Evolutionary conservation across 2,113 vertebrate species (phyloP), one percentile per base, ranked within the genome.

Genomic region (Nothobranchius furzeri): DNA sequence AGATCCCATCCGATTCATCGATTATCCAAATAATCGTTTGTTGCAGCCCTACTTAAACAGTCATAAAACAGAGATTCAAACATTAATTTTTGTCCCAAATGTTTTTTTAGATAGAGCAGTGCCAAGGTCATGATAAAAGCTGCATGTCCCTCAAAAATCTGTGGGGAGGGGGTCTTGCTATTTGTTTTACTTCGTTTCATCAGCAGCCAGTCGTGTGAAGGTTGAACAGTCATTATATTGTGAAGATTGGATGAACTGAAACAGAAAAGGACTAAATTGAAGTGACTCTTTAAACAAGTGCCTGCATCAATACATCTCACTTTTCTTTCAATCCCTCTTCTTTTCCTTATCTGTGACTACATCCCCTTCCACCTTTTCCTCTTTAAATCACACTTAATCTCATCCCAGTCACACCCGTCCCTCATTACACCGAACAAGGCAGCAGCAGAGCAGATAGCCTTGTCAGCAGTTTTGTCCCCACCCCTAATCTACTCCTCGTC

Each of bases 381-480:
- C 45, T 60, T 36, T 56, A 65, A n/a, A 57, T 12, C 72, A 50
- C 50, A 67, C 65, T n/a, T 61, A 10, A 43, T 49, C 46, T 63
- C 65, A 58, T 57, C 66, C 52, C 66, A 11, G 1, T 66, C 70
- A 50, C 47, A 53, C 61, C n/a, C n/a, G 7, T 68, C 55, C 73
- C 71, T 80, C 70, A 71, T 82, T 84, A 83, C 63, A 65, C 47
- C 0, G 53, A 76, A 13, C 36, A 10, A 70, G 76, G 68, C 35
- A 55, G 82, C 76, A 64, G 73, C 60, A 35, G 48, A 45, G 46
- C 68, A 55, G 71, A 57, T 75, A 24, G 84, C 77, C 73, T 49
- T 45, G 76, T 88, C 88, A 89, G 88, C 84, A 71, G 30, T 84
- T 88, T 85, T 60, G 68, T 53, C 47, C 73, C 40, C 67, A 48